These are phyloP conservation scores for Aproaerema taeniolella DNA, from an alignment of 2,888 invertebrate species.

Conservation along the genomic window DNA sequence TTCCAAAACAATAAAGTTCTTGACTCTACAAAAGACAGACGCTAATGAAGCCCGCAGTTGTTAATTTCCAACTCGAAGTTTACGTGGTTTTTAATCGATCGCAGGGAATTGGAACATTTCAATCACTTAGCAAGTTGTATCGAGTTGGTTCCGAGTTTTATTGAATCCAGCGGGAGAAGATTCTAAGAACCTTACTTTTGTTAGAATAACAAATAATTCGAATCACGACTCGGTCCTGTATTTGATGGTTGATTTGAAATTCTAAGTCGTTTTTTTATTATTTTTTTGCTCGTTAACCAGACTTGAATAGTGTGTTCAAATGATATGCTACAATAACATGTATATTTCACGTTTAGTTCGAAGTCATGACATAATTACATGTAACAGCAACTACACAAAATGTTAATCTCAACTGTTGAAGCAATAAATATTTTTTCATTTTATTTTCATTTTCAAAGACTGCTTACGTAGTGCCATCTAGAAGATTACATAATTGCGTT, in stretches of 20 bases:
- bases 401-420: no score
- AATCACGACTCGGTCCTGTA: neutral
- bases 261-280: no score
- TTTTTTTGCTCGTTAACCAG: no score
- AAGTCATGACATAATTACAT: no score
- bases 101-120: constrained; percentile 31
- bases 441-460: no score
- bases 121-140: constrained; percentile 13
- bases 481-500: no score
- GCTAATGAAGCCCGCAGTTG: constrained; percentile 52
- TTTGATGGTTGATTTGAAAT: neutral
- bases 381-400: no score
- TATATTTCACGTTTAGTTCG: no score
- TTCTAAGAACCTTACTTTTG: constrained; percentile 4
- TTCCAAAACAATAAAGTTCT: constrained; percentile 48
- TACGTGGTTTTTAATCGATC: constrained; percentile 42
- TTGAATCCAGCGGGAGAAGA: constrained; percentile 8
- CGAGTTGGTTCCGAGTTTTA: constrained; percentile 12
- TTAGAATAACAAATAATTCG: constrained; percentile 12
- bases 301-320: no score
- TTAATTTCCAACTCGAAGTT: constrained; percentile 49
- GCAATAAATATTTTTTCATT: no score
- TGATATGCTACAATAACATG: no score
- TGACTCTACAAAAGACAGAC: constrained; percentile 49
- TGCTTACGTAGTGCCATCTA: no score